Evolutionary conservation across 2,797 vertebrate species (phyloP), one percentile per base, ranked within the genome.

Genomic region (Philypnodon macrostomus): DNA sequence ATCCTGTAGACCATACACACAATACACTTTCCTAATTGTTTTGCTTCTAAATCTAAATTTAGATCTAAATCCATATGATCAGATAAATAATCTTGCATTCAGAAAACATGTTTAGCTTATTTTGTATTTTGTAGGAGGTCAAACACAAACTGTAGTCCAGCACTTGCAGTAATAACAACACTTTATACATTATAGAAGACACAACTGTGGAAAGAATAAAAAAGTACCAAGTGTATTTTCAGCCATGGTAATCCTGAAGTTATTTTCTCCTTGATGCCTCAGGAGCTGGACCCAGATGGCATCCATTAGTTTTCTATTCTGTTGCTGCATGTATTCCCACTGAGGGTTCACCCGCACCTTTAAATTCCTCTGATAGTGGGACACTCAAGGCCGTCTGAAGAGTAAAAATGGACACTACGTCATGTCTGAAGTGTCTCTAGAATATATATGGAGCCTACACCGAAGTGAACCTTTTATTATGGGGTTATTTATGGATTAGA

Each of bases 301-400:
- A 75, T 58, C 73, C 56, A 77, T 79, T 82, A 73, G 51, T 70
- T 83, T 75, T 66, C 62, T 32, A 46, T 53, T 48, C 14, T 62
- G 70, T 64, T 11, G 11, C 45, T 64, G 54, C 57, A n/a, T n/a
- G 66, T 42, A 21, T 61, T 57, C 40, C 71, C 67, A 21, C 14
- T 15, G 63, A 70, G 65, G 65, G 70, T 67, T 59, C 54, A 63
- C 50, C n/a, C 41, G 37, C 29, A 68, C 65, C 51, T 73, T 63
- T 47, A 70, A 72, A 67, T 41, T 51, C 55, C 16, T 50, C 3
- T 44, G 53, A 70, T 26, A 67, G 10, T 14, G 17, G 51, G 23
- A 67, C 62, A 49, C 53, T 47, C 26, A 36, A 41, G 49, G 50
- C 37, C 41, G 47, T 49, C 35, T 16, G 53, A 11, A 3, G 40